Evolutionary conservation across 2,797 vertebrate genomes (phyloP).

Genomic region (Myotis planiceps): DNA sequence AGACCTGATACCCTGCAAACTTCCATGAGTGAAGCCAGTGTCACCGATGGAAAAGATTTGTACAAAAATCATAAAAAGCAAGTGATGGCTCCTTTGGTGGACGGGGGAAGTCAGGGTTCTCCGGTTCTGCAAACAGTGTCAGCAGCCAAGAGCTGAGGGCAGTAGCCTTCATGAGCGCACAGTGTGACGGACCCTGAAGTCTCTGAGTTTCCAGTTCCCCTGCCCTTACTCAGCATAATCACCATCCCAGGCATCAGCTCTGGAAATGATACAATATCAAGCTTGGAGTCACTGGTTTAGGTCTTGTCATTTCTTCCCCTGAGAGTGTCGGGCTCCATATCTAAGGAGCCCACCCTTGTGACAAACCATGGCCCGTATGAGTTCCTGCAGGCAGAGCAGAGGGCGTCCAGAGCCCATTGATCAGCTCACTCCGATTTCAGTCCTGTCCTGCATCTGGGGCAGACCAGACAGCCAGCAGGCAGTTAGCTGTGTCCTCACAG

Average conservation of each 20-base stretch:
- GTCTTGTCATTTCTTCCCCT: neutral
- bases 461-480: neutral
- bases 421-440: neutral
- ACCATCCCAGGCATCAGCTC: neutral
- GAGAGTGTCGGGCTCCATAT: neutral
- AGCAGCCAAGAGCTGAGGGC: neutral
- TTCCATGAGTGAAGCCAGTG: neutral
- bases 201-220: neutral
- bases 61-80: neutral
- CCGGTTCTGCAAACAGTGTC: neutral
- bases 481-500: constrained; percentile 1
- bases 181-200: neutral
- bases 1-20: neutral
- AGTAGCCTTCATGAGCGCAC: neutral
- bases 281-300: neutral
- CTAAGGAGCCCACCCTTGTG: neutral
- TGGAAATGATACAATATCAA: neutral
- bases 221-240: neutral
- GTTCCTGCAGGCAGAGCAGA: neutral
- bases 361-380: neutral
- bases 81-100: neutral
- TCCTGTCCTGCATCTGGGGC: neutral
- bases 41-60: neutral
- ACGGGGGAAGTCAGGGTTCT: neutral
- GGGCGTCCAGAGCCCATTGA: neutral